Evolutionary conservation across 1,140 invertebrate genomes (phyloP).

Genomic region (Listronotus oregonensis): DNA sequence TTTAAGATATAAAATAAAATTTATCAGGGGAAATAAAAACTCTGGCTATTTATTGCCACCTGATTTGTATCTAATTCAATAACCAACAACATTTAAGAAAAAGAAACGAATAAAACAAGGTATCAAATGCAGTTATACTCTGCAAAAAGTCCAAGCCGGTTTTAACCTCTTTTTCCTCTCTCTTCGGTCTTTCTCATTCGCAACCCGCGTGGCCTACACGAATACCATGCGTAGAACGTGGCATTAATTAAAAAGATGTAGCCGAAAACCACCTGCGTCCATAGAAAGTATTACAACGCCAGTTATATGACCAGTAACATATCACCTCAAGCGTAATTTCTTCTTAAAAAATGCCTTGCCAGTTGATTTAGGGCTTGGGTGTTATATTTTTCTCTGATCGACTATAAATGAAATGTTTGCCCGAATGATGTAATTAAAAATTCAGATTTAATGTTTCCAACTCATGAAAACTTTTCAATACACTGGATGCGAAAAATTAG

Average conservation of each 20-base stretch:
- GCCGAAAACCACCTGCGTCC: conserved; percentile 52
- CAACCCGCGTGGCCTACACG: conserved; percentile 38
- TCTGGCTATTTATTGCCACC: too few species aligned
- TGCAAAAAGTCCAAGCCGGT: conserved; percentile 13
- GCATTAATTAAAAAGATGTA: conserved; percentile 56
- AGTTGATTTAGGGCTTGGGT: conserved; percentile 14
- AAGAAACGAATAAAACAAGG: conserved; percentile 18
- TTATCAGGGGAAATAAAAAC: too few species aligned
- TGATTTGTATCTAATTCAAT: too few species aligned
- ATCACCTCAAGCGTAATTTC: conserved; percentile 55
- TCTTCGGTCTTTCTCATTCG: conserved; percentile 1
- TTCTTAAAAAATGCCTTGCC: conserved; percentile 33
- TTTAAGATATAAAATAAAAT: too few species aligned
- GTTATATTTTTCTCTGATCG: conserved; percentile 37
- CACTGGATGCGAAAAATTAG: conserved; percentile 35
- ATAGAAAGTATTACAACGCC: conserved; percentile 51
- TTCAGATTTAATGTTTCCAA: conserved; percentile 47
- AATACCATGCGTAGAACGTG: conserved; percentile 57
- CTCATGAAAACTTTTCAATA: conserved; percentile 38
- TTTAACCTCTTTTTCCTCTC: conserved; percentile 32
- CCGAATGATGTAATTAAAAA: conserved; percentile 55
- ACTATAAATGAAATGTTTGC: conserved; percentile 56
- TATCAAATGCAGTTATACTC: conserved; percentile 26
- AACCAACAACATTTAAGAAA: background rate
- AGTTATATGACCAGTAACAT: conserved; percentile 49